Conservation (phyloP, 2,113 vertebrate genomes). For the Cyanoderma ruficeps region DNA sequence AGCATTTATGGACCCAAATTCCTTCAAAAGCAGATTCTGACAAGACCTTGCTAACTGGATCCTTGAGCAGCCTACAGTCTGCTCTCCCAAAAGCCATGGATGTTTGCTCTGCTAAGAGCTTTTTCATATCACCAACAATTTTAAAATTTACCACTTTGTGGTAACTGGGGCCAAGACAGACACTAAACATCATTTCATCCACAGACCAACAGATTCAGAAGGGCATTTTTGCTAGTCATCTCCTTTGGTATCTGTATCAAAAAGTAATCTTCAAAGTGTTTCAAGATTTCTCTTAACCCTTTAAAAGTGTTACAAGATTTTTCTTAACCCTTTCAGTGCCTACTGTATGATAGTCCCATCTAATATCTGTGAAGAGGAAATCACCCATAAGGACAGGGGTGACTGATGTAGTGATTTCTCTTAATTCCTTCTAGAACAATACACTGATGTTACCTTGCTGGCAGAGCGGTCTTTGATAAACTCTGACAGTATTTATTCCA, state of each 20-base stretch:
- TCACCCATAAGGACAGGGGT: not conserved
- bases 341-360: not conserved
- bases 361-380: not conserved
- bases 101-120: not conserved
- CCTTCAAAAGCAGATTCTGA: not conserved
- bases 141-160: not conserved
- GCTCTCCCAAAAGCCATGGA: not conserved
- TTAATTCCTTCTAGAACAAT: not conserved
- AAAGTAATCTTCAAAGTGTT: not conserved
- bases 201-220: not conserved
- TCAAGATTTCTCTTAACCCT: not conserved
- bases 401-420: not conserved
- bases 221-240: not conserved
- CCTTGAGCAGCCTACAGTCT: not conserved
- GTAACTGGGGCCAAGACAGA: not conserved
- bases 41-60: not conserved
- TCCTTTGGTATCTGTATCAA: not conserved
- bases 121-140: not conserved
- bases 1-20: not conserved
- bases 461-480: accelerated
- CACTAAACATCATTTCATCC: not conserved
- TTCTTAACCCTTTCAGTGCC: not conserved
- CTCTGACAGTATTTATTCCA: not conserved
- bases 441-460: not conserved
- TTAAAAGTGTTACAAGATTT: not conserved